These are phyloP conservation scores for Hoplodrina blanda DNA, from an alignment of 2,888 invertebrate genomes.

Conservation along the genomic window DNA sequence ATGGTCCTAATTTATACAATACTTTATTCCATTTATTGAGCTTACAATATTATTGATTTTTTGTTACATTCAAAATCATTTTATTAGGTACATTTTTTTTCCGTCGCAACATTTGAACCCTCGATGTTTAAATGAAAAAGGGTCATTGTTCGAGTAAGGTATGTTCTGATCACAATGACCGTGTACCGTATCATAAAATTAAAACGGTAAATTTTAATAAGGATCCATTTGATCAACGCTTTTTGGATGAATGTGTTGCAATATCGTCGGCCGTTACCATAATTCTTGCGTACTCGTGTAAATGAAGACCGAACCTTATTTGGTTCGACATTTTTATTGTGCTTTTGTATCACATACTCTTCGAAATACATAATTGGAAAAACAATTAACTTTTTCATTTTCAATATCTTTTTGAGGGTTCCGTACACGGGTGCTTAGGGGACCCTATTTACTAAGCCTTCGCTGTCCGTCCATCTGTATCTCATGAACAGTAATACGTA, in stretches of 20 bases:
- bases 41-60: conserved; percentile 58
- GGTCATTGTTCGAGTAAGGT: conserved; percentile 15
- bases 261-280: conserved; percentile 32
- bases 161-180: conserved; percentile 23
- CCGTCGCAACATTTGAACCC: neutral
- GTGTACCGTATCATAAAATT: conserved; percentile 50
- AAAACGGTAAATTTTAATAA: conserved; percentile 60
- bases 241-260: conserved; percentile 43
- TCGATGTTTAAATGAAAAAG: conserved; percentile 27
- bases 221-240: conserved; percentile 42
- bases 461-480: too few relatives aligned
- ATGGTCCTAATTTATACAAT: conserved; percentile 67
- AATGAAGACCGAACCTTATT: conserved; percentile 33
- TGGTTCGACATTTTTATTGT: conserved; percentile 11
- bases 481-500: too few relatives aligned
- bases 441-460: too few relatives aligned
- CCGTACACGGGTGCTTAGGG: too few relatives aligned
- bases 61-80: conserved; percentile 40
- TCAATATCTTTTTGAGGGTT: neutral
- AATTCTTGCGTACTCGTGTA: conserved; percentile 27
- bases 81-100: conserved; percentile 17
- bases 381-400: neutral
- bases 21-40: conserved; percentile 56
- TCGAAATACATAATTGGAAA: conserved; percentile 3
- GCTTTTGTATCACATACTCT: conserved; percentile 1